These are phyloP conservation scores for Gila orcuttii DNA, from an alignment of 2,113 vertebrate genomes.

Conservation along the genomic window DNA sequence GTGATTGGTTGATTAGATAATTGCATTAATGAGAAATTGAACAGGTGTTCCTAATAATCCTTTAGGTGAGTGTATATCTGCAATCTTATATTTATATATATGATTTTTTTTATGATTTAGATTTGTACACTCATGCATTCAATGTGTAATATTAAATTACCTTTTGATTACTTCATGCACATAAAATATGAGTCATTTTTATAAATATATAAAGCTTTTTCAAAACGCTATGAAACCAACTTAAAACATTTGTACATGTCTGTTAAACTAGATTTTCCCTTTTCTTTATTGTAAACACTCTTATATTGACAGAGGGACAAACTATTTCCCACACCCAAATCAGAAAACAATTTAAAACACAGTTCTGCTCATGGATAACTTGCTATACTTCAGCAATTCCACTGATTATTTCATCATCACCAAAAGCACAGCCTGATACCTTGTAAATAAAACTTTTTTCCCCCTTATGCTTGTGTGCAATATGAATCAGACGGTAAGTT, in stretches of 20 bases:
- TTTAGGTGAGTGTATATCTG: too few species aligned
- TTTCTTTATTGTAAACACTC: background rate
- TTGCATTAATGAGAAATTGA: too few species aligned
- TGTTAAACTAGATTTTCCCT: background rate
- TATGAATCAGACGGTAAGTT: background rate
- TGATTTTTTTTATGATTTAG: too few species aligned
- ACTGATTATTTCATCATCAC: background rate
- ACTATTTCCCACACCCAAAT: background rate
- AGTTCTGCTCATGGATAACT: background rate
- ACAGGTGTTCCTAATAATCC: too few species aligned
- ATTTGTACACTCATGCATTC: too few species aligned
- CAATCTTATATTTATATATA: too few species aligned
- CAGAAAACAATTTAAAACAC: background rate
- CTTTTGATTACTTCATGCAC: background rate
- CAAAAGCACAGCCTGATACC: background rate
- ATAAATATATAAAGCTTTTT: background rate
- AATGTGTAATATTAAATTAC: too few species aligned
- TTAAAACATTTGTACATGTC: background rate
- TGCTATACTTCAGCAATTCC: background rate
- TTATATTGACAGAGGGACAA: background rate
- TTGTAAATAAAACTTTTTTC: background rate
- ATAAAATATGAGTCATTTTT: too few species aligned
- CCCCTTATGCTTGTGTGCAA: background rate
- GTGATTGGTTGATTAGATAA: too few species aligned
- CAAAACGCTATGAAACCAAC: background rate